These are phyloP conservation scores for Pseudochirops cupreus DNA, from an alignment of 2,797 vertebrate genomes.

Conservation along the genomic window DNA sequence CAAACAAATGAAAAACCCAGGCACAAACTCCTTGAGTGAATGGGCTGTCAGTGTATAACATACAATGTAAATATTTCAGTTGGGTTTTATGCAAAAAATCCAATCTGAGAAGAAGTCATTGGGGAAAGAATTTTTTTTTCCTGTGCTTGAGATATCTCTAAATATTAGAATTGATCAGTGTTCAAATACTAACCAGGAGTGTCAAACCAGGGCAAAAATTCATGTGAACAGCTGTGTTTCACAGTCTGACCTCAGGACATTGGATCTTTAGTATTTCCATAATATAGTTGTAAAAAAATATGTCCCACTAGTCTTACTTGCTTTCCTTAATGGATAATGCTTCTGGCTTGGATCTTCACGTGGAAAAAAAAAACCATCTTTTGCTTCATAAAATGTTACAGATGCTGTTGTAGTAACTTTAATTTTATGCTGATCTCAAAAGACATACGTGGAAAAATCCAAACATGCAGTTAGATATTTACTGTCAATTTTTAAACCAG, in stretches of 20 bases:
- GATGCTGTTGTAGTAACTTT: slow-evolving; percentile 79
- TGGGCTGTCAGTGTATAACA: background rate
- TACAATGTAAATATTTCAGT: background rate
- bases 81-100: slow-evolving; percentile 21
- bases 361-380: slow-evolving; percentile 72
- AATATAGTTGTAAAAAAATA: slow-evolving; percentile 71
- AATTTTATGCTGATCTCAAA: slow-evolving; percentile 82
- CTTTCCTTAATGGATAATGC: slow-evolving; percentile 77
- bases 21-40: slow-evolving; percentile 12
- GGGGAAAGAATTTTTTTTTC: background rate
- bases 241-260: slow-evolving; percentile 71
- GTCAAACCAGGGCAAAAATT: slow-evolving; percentile 61
- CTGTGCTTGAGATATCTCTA: background rate
- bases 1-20: background rate
- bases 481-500: slow-evolving; percentile 59
- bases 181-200: slow-evolving; percentile 39
- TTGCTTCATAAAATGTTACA: slow-evolving; percentile 81
- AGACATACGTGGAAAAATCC: slow-evolving; percentile 73
- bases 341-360: slow-evolving; percentile 74
- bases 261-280: slow-evolving; percentile 69
- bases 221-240: slow-evolving; percentile 70
- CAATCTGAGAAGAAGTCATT: slow-evolving; percentile 19
- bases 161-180: slow-evolving; percentile 45
- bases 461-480: slow-evolving; percentile 65
- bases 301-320: slow-evolving; percentile 71